A percentile compares a stretch with the other conserved stretches of the same genome.
Evolutionary conservation across 2,113 vertebrate genomes (phyloP).

Genomic region (Nothobranchius furzeri): DNA sequence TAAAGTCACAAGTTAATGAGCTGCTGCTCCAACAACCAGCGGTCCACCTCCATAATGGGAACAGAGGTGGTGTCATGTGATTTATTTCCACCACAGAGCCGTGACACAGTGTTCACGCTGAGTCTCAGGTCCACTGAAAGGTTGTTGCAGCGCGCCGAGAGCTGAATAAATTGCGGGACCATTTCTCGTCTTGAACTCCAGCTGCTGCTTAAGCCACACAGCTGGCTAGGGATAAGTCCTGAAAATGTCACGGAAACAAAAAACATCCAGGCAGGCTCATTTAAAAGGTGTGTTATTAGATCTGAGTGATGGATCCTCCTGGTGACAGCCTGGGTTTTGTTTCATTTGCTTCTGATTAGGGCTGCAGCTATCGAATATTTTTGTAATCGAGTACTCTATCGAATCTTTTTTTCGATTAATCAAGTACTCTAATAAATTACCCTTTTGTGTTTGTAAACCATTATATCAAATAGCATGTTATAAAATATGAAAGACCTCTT

Average conservation of each 20-base stretch:
- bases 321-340: too few relatives aligned
- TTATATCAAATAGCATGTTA: too few relatives aligned
- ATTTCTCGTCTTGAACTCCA: slow-evolving; percentile 30
- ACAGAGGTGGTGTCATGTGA: slow-evolving; percentile 18
- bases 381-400: too few relatives aligned
- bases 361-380: too few relatives aligned
- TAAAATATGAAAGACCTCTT: too few relatives aligned
- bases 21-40: slow-evolving; percentile 15
- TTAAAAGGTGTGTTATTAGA: not conserved
- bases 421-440: too few relatives aligned
- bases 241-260: slow-evolving; percentile 61
- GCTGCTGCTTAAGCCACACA: slow-evolving; percentile 31
- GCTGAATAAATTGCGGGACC: slow-evolving; percentile 34
- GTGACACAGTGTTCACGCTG: slow-evolving; percentile 20
- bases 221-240: slow-evolving; percentile 27
- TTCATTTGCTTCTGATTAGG: too few relatives aligned
- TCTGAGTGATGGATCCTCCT: too few relatives aligned
- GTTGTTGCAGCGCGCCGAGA: slow-evolving; percentile 10
- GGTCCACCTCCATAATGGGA: not conserved
- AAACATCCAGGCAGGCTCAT: slow-evolving; percentile 41
- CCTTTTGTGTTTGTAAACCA: too few relatives aligned
- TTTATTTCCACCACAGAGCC: slow-evolving; percentile 19
- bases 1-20: slow-evolving; percentile 8
- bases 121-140: slow-evolving; percentile 19
- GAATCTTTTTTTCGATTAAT: too few relatives aligned